Conservation (phyloP, 2,888 invertebrate species). For the Lutraria lutraria region DNA sequence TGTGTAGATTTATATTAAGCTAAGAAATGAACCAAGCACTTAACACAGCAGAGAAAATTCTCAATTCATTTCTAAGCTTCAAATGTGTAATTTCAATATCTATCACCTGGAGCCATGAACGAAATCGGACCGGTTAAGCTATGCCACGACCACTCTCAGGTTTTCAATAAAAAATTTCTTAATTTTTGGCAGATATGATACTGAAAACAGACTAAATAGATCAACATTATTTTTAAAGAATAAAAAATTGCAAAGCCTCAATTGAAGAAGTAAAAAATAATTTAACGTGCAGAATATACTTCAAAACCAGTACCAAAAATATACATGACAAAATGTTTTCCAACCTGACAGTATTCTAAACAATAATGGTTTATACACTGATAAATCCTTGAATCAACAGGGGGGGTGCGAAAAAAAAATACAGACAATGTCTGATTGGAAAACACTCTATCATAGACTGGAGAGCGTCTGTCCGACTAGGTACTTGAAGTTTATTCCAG, state of each 20-base stretch:
- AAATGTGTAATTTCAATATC: not conserved
- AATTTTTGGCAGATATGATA: not conserved
- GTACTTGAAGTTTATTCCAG: not conserved
- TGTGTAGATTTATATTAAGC: not conserved
- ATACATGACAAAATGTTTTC: not conserved
- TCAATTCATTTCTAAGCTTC: constrained; percentile 5
- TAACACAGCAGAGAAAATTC: not conserved
- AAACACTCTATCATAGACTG: not conserved
- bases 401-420: constrained; percentile 9
- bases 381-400: not conserved
- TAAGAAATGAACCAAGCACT: not conserved
- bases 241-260: not conserved
- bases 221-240: constrained; percentile 11
- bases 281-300: not conserved
- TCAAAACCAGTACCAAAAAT: not conserved
- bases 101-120: not conserved
- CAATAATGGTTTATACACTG: constrained; percentile 6
- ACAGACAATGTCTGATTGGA: constrained; percentile 13
- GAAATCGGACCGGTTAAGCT: not conserved
- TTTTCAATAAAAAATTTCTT: not conserved
- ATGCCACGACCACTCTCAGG: constrained; percentile 2
- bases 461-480: not conserved
- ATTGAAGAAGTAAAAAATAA: not conserved
- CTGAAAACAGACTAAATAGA: not conserved
- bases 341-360: not conserved